These are phyloP conservation scores for Platycercus adscitus DNA, from an alignment of 2,113 vertebrate genomes.

Conservation along the genomic window DNA sequence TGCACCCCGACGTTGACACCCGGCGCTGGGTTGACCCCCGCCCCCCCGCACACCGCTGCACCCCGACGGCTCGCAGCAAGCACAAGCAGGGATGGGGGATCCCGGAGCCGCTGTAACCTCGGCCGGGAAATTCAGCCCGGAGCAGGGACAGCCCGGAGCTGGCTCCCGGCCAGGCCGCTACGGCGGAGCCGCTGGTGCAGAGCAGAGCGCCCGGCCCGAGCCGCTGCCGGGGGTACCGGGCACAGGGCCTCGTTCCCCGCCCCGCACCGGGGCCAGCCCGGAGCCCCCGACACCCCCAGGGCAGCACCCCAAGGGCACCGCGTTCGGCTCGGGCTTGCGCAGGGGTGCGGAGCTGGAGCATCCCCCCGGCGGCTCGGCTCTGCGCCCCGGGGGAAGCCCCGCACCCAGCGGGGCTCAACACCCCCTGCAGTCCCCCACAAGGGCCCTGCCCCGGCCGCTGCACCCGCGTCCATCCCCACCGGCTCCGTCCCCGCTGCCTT, in stretches of 20 bases:
- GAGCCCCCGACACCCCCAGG: not conserved
- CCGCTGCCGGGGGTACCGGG: not conserved
- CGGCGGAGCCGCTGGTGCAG: not conserved
- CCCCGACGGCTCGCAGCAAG: not conserved
- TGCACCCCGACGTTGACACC: not conserved
- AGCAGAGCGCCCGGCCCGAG: not conserved
- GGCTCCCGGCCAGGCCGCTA: constrained; percentile 18
- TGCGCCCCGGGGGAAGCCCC: not conserved
- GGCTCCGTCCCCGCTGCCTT: not conserved
- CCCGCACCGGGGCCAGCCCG: not conserved
- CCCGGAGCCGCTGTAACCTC: not conserved
- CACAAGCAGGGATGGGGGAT: not conserved
- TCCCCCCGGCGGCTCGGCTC: not conserved
- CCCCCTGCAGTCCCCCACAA: not conserved
- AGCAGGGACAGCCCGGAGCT: not conserved
- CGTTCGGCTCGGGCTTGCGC: not conserved
- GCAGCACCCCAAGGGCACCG: not conserved
- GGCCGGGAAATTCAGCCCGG: not conserved
- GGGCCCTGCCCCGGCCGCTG: not conserved
- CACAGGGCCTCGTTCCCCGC: not conserved
- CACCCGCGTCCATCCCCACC: not conserved
- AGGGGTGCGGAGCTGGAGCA: not conserved
- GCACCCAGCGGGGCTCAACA: too few relatives aligned
- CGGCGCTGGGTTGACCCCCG: not conserved
- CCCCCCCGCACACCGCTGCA: not conserved